These are phyloP conservation scores for Atta colombica DNA, from an alignment of 1,140 invertebrate species.

Conservation along the genomic window DNA sequence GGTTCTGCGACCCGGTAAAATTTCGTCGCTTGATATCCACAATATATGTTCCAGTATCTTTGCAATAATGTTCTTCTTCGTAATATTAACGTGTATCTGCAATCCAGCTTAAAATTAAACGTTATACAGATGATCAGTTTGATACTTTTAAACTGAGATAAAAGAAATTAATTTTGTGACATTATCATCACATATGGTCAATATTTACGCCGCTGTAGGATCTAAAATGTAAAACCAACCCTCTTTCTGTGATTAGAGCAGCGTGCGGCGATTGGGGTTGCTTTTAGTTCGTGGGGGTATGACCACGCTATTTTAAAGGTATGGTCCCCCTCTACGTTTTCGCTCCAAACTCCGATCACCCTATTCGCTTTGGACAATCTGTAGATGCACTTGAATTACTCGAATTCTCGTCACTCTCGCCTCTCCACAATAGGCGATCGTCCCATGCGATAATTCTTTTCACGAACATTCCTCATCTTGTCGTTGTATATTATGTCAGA, in stretches of 20 bases:
- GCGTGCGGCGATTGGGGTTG: slow-evolving; percentile 81
- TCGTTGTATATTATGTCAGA: neutral
- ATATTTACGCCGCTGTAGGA: slow-evolving; percentile 35
- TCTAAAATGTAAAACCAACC: slow-evolving; percentile 83
- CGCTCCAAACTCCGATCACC: slow-evolving; percentile 63
- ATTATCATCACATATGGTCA: neutral
- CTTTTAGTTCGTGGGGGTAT: slow-evolving; percentile 66
- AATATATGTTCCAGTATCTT: neutral
- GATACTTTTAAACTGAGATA: neutral
- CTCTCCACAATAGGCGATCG: slow-evolving; percentile 77
- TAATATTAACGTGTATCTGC: neutral
- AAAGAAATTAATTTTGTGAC: neutral
- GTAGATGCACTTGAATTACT: slow-evolving; percentile 74
- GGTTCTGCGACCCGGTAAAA: slow-evolving; percentile 30
- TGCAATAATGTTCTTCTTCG: neutral
- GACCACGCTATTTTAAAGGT: slow-evolving; percentile 84
- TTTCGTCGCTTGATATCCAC: slow-evolving; percentile 15
- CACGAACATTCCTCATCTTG: slow-evolving; percentile 64
- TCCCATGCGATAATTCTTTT: slow-evolving; percentile 72
- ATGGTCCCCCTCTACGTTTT: slow-evolving; percentile 74
- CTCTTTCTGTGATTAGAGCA: slow-evolving; percentile 84
- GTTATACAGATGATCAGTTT: neutral
- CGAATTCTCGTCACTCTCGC: slow-evolving; percentile 64
- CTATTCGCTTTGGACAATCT: slow-evolving; percentile 80
- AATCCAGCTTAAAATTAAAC: neutral